Conservation (phyloP, 2,888 invertebrate species). For the Stenichneumon culpator region DNA sequence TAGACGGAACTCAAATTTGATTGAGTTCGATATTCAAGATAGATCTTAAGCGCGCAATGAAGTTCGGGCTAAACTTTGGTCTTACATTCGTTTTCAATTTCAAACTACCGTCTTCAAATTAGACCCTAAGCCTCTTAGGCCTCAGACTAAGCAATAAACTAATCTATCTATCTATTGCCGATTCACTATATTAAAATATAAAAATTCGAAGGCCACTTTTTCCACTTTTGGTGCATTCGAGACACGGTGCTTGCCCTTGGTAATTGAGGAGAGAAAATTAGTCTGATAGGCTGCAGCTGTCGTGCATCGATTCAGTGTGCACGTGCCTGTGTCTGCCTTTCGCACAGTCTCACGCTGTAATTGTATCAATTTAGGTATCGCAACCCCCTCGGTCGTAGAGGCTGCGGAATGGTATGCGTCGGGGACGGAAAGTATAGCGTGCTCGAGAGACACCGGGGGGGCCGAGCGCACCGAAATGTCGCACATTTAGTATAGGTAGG, state of each 20-base stretch:
- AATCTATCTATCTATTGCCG: too few relatives aligned
- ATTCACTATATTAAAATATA: background rate
- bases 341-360: conserved; percentile 72
- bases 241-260: background rate
- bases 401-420: conserved; percentile 34
- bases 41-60: too few relatives aligned
- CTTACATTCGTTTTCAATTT: too few relatives aligned
- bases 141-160: too few relatives aligned
- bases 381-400: conserved; percentile 39
- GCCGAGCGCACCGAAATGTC: background rate
- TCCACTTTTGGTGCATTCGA: background rate
- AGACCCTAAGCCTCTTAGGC: too few relatives aligned
- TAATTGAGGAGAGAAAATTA: conserved; percentile 69
- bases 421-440: conserved; percentile 25
- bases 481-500: conserved; percentile 15
- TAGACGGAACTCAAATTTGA: too few relatives aligned
- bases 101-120: too few relatives aligned
- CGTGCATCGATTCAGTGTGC: conserved; percentile 47
- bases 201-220: background rate
- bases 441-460: conserved; percentile 35
- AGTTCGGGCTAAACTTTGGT: too few relatives aligned
- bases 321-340: conserved; percentile 58
- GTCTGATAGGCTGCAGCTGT: conserved; percentile 77
- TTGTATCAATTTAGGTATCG: conserved; percentile 79
- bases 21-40: too few relatives aligned